Evolutionary conservation across 1,140 invertebrate genomes (phyloP).

Genomic region (Drosophila ficusphila): DNA sequence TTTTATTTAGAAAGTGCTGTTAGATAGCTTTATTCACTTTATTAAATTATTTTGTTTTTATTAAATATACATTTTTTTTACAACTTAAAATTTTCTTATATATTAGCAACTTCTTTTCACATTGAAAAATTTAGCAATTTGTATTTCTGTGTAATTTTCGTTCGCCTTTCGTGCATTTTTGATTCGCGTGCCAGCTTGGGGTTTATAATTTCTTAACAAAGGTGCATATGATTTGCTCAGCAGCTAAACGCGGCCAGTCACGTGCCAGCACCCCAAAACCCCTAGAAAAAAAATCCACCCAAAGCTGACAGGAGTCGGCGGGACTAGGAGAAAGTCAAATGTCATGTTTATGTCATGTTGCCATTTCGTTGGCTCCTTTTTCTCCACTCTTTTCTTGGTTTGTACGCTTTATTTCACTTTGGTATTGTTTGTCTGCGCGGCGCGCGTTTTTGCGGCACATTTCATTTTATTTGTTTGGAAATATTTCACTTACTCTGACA

Average conservation of each 20-base stretch:
- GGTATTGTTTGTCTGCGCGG: slow-evolving; percentile 49
- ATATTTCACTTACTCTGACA: slow-evolving; percentile 82
- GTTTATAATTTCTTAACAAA: slow-evolving; percentile 81
- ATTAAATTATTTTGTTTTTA: no score
- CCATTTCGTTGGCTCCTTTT: slow-evolving; percentile 44
- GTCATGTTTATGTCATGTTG: slow-evolving; percentile 82
- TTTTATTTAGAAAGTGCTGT: no score
- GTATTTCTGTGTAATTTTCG: neutral
- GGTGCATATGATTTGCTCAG: slow-evolving; percentile 76
- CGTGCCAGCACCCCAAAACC: slow-evolving; percentile 34
- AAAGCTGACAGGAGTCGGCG: slow-evolving; percentile 21
- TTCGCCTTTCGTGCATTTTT: slow-evolving; percentile 69
- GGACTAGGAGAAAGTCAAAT: slow-evolving; percentile 66
- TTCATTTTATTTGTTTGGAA: slow-evolving; percentile 78
- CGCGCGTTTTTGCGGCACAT: slow-evolving; percentile 51
- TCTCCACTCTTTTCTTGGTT: slow-evolving; percentile 21
- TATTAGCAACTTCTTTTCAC: no score
- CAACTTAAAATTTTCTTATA: no score
- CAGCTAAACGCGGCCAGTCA: slow-evolving; percentile 68
- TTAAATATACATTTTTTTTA: no score
- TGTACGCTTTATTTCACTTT: slow-evolving; percentile 63
- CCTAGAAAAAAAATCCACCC: neutral
- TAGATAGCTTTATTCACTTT: no score
- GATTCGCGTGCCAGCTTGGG: slow-evolving; percentile 69
- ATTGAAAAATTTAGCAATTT: neutral